A percentile compares a stretch with the other conserved stretches of the same genome.
Evolutionary conservation across 2,797 vertebrate genomes (phyloP).

Genomic region (Florisuga fusca): DNA sequence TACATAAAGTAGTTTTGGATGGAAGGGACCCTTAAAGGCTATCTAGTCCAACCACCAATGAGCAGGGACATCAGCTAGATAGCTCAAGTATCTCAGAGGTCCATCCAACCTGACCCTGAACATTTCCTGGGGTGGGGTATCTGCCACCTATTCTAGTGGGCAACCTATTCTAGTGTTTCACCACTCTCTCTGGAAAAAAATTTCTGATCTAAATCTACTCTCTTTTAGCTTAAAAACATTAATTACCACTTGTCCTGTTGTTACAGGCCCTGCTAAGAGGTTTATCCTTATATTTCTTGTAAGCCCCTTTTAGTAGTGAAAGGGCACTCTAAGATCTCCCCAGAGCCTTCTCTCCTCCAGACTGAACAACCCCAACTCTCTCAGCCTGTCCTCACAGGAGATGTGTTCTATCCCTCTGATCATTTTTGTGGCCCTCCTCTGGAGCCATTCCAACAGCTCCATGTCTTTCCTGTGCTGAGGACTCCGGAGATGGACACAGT

Average conservation of each 20-base stretch:
- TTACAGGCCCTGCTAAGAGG: not conserved
- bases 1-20: not conserved
- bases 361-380: no score
- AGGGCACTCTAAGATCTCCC: not conserved
- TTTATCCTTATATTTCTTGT: not conserved
- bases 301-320: not conserved
- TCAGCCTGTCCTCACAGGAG: no score
- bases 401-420: no score
- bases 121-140: not conserved
- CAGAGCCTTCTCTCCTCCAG: no score
- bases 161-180: not conserved
- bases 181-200: not conserved
- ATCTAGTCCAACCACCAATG: not conserved
- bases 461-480: no score
- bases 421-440: no score
- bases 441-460: no score
- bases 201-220: not conserved
- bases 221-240: no score
- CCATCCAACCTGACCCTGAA: not conserved
- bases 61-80: not conserved
- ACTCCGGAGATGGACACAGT: no score
- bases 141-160: not conserved
- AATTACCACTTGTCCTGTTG: no score
- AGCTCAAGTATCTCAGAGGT: not conserved
- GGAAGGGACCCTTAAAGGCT: not conserved